A percentile compares a stretch with the other conserved stretches of the same genome.
phyloP scores from a whole-genome alignment of 2,113 vertebrate genomes.

The Scomber japonicus region DNA sequence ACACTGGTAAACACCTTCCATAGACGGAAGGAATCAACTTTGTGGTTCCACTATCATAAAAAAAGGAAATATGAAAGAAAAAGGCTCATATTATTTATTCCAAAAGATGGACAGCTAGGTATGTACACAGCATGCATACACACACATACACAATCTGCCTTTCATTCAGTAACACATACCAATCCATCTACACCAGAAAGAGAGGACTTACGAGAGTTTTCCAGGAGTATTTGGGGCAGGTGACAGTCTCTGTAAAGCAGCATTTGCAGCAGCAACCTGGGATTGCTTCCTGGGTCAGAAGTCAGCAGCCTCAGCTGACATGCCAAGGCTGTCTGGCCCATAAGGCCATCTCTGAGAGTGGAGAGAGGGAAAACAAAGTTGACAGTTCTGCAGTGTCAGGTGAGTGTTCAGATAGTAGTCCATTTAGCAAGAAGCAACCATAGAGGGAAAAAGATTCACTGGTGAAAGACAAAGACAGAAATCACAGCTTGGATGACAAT shows the following conservation, averaged over 20 bases:
- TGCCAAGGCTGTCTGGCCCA: constrained; percentile 82
- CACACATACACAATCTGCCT: not conserved
- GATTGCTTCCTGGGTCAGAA: constrained; percentile 91
- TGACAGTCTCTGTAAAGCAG: constrained; percentile 89
- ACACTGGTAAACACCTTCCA: constrained; percentile 58
- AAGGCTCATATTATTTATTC: not conserved
- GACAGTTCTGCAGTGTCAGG: constrained; percentile 84
- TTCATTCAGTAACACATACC: constrained; percentile 1
- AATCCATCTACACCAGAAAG: not conserved
- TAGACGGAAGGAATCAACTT: not conserved
- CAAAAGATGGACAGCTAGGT: not conserved
- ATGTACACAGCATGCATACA: not conserved
- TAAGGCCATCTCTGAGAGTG: constrained; percentile 88
- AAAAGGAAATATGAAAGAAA: constrained; percentile 24
- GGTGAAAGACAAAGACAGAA: constrained; percentile 52
- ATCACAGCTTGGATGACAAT: constrained; percentile 13
- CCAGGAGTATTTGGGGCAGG: constrained; percentile 89
- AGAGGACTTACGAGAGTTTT: constrained; percentile 88
- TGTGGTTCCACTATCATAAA: not conserved
- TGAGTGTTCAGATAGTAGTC: constrained; percentile 71
- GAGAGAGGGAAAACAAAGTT: constrained; percentile 69
- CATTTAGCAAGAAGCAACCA: constrained; percentile 77
- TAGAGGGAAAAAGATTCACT: constrained; percentile 42
- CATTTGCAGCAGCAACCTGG: constrained; percentile 90
- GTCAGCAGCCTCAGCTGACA: constrained; percentile 92